A percentile compares a stretch with the other conserved stretches of the same genome.
Conservation (phyloP, 2,113 vertebrate genomes). For the Gallinago undulata region DNA sequence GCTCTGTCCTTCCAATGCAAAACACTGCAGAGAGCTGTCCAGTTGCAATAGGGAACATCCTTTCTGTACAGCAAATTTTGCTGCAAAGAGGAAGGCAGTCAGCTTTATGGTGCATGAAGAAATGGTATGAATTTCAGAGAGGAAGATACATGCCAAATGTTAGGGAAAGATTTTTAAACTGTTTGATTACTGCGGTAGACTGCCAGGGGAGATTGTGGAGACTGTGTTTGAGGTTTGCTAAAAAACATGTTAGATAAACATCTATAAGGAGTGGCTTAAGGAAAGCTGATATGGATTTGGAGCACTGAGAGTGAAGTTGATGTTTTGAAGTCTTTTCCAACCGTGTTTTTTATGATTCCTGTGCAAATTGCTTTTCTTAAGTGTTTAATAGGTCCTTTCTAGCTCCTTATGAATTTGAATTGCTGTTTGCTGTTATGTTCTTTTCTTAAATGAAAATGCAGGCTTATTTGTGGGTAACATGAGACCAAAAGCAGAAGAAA, state of each 20-base stretch:
- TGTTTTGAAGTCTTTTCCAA: not conserved
- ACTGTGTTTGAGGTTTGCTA: not conserved
- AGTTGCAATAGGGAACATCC: not conserved
- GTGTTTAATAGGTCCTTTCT: not conserved
- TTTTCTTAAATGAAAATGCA: not conserved
- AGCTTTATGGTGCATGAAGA: not conserved
- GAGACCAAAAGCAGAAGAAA: not conserved
- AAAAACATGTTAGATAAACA: not conserved
- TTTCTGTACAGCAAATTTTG: not conserved
- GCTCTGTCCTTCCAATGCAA: not conserved
- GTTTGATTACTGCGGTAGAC: not conserved
- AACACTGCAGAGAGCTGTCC: slow-evolving; percentile 34
- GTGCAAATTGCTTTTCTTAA: not conserved
- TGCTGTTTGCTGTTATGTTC: not conserved
- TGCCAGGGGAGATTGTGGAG: not conserved
- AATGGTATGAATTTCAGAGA: not conserved
- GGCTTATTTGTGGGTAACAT: not conserved
- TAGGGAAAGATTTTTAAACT: not conserved
- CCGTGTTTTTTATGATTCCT: not conserved
- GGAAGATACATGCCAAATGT: not conserved
- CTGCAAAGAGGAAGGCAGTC: not conserved
- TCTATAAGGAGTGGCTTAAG: not conserved
- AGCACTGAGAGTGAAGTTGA: not conserved
- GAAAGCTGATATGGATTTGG: not conserved
- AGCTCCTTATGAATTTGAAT: not conserved